A percentile compares a stretch with the other conserved stretches of the same genome.
Conservation (phyloP, 2,888 invertebrate genomes). For the Cryptops parisi region DNA sequence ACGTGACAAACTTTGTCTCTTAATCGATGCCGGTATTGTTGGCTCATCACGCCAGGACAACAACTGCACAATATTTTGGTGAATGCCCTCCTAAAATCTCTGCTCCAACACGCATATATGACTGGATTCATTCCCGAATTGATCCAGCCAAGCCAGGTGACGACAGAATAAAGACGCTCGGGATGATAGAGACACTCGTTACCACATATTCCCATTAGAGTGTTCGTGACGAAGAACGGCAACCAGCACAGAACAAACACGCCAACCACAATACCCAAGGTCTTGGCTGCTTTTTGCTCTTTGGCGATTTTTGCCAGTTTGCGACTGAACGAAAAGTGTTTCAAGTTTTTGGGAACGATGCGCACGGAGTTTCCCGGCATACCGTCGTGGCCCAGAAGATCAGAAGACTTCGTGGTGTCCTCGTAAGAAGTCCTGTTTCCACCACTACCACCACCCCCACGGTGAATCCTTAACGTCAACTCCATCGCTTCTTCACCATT, state of each 20-base stretch:
- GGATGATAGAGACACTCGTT: slow-evolving; percentile 67
- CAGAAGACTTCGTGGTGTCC: neutral
- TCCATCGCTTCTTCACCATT: slow-evolving; percentile 54
- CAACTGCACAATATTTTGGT: slow-evolving; percentile 78
- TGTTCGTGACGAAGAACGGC: slow-evolving; percentile 90
- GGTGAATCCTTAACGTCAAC: slow-evolving; percentile 79
- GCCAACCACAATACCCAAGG: slow-evolving; percentile 91
- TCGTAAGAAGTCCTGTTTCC: neutral
- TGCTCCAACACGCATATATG: slow-evolving; percentile 96
- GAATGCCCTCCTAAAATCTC: slow-evolving; percentile 84
- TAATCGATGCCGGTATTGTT: slow-evolving; percentile 25
- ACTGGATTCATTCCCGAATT: slow-evolving; percentile 95
- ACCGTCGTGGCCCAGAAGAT: slow-evolving; percentile 5
- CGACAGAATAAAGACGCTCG: slow-evolving; percentile 71
- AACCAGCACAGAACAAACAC: slow-evolving; percentile 90
- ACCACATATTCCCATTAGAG: slow-evolving; percentile 76
- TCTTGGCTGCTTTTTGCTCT: slow-evolving; percentile 95
- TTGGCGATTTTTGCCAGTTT: slow-evolving; percentile 91
- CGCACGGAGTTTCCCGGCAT: slow-evolving; percentile 13
- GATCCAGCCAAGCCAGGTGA: slow-evolving; percentile 91
- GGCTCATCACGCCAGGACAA: slow-evolving; percentile 63
- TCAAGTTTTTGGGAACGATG: slow-evolving; percentile 30
- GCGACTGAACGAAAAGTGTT: slow-evolving; percentile 82
- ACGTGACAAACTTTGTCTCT: slow-evolving; percentile 13
- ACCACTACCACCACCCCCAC: slow-evolving; percentile 48